Conservation (phyloP, 2,113 vertebrate genomes). For the Pomatorhinus ruficollis region DNA sequence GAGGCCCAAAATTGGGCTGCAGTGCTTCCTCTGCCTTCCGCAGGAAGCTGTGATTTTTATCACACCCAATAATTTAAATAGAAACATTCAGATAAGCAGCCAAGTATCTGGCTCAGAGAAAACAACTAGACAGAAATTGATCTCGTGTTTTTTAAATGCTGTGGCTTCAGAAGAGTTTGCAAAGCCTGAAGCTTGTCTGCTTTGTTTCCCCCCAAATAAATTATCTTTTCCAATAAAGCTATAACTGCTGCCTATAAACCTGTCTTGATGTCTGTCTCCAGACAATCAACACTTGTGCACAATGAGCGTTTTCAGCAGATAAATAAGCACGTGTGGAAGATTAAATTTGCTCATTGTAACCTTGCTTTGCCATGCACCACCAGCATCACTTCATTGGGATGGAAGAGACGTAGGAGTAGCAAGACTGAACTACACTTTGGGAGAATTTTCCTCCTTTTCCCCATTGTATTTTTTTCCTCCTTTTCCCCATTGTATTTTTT, state of each 20-base stretch:
- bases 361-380: background rate
- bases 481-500: no score
- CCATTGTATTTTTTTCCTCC: background rate
- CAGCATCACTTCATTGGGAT: background rate
- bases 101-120: conserved; percentile 28
- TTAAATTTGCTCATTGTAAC: background rate
- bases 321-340: background rate
- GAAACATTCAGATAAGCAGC: conserved; percentile 47
- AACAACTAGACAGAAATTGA: conserved; percentile 1
- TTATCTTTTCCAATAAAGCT: conserved; percentile 53
- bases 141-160: conserved; percentile 29
- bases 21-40: background rate
- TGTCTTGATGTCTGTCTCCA: conserved; percentile 54
- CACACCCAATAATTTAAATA: conserved; percentile 53
- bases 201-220: conserved; percentile 22
- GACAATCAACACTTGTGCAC: conserved; percentile 15
- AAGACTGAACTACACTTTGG: fast-evolving
- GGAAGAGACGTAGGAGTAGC: background rate
- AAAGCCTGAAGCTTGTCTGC: background rate
- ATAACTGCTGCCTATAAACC: conserved; percentile 53
- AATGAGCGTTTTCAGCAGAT: background rate
- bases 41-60: conserved; percentile 57
- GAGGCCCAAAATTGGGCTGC: background rate
- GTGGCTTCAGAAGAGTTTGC: background rate
- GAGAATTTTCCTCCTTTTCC: background rate